Evolutionary conservation across 1,140 invertebrate species (phyloP).

Genomic region (Zophobas morio): DNA sequence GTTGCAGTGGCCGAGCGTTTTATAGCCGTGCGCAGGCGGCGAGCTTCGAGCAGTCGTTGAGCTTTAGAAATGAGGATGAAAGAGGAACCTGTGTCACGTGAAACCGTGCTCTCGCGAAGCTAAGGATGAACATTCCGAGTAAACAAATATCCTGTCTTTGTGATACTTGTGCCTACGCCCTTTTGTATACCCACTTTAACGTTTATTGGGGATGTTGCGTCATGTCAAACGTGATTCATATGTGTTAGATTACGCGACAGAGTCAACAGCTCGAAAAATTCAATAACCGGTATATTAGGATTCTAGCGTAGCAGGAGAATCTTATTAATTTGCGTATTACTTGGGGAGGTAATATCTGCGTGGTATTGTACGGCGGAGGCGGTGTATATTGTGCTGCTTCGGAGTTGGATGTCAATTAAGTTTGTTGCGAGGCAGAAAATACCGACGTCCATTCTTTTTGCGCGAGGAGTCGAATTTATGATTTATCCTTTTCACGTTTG

Average conservation of each 20-base stretch:
- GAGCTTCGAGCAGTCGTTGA: constrained; percentile 23
- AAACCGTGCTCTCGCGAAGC: constrained; percentile 28
- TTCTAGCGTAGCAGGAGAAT: background rate
- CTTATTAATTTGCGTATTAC: constrained; percentile 39
- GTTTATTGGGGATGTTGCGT: constrained; percentile 39
- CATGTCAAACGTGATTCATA: constrained; percentile 40
- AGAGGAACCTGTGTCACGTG: constrained; percentile 35
- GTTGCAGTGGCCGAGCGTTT: constrained; percentile 32
- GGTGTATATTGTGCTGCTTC: background rate
- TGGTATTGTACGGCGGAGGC: background rate
- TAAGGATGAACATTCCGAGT: constrained; percentile 38
- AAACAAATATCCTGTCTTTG: constrained; percentile 43
- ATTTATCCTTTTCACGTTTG: constrained; percentile 22
- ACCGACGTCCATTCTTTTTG: constrained; percentile 12
- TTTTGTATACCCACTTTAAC: constrained; percentile 38
- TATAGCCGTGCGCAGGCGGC: constrained; percentile 17
- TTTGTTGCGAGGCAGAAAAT: constrained; percentile 4
- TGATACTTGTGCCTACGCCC: constrained; percentile 25
- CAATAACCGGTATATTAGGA: constrained; percentile 29
- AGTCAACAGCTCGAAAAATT: constrained; percentile 42
- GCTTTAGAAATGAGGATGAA: constrained; percentile 42
- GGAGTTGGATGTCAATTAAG: constrained; percentile 7
- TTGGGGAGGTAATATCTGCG: background rate
- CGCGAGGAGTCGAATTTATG: background rate
- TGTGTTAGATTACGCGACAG: constrained; percentile 40